Base-by-base conservation (phyloP, 1,140 invertebrate genomes). In the Wasmannia auropunctata region DNA sequence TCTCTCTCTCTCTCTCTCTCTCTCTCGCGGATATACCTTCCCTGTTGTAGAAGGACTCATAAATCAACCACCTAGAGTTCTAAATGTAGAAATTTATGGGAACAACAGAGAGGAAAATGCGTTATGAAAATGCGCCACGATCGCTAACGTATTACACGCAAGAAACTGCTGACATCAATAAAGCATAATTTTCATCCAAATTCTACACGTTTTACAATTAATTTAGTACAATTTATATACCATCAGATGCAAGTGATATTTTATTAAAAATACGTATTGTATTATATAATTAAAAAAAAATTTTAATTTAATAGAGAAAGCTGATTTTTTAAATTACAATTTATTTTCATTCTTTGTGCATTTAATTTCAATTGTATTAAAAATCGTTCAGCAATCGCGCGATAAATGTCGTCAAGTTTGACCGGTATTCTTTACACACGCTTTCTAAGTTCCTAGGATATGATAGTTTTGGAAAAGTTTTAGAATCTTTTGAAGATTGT, bases 81-180 rank as follows among this genome's bases (percentile, higher is more conserved):
- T 58, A 46, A 83, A 58, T 81, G 67, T 25, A 34, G 37, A 74
- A 72, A 83, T 83, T 83, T 83, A 83, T 46, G 67, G n/a, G 25
- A 72, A 58, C 79, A 72, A 72, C 40, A 60, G 63, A 56, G 67
- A 56, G 51, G 51, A 70, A 83, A 83, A 72, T 69, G 51, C 51
- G 28, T 80, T 51, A 28, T 43, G 43, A 81, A n/a, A n/a, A n/a
- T n/a, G n/a, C 25, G 77, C 22, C 67, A 28, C 67, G 28, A 43
- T 83, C 16, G 79, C 25, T 72, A 83, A 74, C 51, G 25, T 72
- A 72, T 83, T 81, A 58, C 49, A 43, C 37, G 7, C 65, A n/a
- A 54, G 62, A 16, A 67, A 54, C 8, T 67, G 16, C 46, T 67
- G 62, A 80, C 62, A 67, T 54, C 7, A 60, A 34, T 43, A 40